Conservation (phyloP, 2,113 vertebrate genomes). For the Nyctereutes procyonoides region DNA sequence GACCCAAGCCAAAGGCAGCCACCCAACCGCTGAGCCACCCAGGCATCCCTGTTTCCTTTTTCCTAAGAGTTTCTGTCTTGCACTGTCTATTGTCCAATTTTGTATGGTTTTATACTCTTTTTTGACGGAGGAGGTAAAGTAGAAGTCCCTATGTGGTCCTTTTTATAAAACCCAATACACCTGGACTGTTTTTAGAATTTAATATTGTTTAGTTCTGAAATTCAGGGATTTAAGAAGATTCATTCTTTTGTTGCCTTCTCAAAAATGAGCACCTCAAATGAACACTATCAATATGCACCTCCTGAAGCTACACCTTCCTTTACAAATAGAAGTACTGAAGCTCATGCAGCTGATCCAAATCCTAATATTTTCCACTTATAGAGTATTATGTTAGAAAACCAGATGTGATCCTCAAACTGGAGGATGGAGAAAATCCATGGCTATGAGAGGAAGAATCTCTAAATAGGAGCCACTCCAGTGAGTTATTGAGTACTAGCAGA, state of each 20-base stretch:
- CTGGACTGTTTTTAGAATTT: background rate
- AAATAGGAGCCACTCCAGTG: background rate
- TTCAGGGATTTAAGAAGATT: background rate
- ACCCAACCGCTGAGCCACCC: too few species aligned
- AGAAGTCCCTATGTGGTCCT: background rate
- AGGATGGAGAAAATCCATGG: background rate
- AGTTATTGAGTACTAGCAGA: background rate
- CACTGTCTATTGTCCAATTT: background rate
- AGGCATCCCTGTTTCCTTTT: background rate
- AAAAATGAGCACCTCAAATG: background rate
- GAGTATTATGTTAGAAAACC: background rate
- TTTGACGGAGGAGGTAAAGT: background rate
- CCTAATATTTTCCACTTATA: background rate
- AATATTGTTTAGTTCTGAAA: background rate
- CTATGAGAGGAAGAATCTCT: background rate
- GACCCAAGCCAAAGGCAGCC: too few species aligned
- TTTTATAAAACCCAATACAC: background rate
- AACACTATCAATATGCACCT: background rate
- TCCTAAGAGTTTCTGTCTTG: background rate
- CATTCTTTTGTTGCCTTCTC: background rate
- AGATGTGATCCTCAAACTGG: background rate
- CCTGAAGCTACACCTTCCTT: background rate
- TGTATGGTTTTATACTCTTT: background rate
- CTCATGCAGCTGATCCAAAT: background rate
- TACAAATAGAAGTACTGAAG: background rate